phyloP scores from a whole-genome alignment of 2,113 vertebrate genomes.

The Rhabdornis inornatus region DNA sequence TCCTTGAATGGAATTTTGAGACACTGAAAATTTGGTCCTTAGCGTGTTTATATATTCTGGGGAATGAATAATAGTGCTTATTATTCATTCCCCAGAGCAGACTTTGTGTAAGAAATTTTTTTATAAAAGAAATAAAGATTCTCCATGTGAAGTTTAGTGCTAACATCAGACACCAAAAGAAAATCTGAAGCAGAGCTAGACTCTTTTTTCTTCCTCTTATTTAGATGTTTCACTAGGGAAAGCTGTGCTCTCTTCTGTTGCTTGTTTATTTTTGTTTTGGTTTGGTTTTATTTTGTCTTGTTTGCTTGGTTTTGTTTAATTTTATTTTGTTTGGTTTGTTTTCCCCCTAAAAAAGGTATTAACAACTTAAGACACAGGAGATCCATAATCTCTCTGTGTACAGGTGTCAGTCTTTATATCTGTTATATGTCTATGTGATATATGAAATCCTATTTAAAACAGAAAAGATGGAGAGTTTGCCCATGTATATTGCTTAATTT shows the following conservation, averaged over 20 bases:
- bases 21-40: neutral
- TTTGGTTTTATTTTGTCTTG: neutral
- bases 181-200: neutral
- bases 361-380: neutral
- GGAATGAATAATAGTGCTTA: too few relatives aligned
- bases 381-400: neutral
- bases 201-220: accelerated
- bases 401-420: neutral
- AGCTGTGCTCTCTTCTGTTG: accelerated
- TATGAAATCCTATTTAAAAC: neutral
- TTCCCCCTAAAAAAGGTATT: neutral
- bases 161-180: neutral
- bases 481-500: neutral
- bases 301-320: neutral
- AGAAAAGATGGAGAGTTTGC: neutral
- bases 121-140: neutral
- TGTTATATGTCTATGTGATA: neutral
- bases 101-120: neutral
- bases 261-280: neutral
- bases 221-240: neutral
- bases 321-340: neutral
- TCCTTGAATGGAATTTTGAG: neutral
- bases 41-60: neutral
- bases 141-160: neutral
- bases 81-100: neutral